phyloP scores from a whole-genome alignment of 2,797 vertebrate species.

The Zenarchopterus dispar region DNA sequence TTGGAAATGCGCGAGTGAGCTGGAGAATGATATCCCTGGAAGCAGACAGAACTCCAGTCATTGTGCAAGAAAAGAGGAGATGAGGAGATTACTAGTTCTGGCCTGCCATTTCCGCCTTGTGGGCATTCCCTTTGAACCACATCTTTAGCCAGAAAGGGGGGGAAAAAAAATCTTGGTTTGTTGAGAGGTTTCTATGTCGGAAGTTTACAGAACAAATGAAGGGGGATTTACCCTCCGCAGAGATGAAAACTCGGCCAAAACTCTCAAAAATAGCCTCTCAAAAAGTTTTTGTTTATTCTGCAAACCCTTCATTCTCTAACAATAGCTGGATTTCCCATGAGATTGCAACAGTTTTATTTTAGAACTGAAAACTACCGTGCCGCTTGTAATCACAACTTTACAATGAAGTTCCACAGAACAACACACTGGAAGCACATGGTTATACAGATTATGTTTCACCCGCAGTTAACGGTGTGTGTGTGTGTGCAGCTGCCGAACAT shows the following conservation, averaged over 20 bases:
- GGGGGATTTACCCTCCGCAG: conserved; percentile 54
- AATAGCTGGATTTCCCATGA: conserved; percentile 31
- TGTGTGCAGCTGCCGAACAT: conserved; percentile 47
- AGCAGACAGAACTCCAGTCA: conserved; percentile 1
- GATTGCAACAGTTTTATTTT: conserved; percentile 1
- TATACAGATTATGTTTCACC: neutral
- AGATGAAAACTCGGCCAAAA: conserved; percentile 21
- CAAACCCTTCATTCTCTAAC: conserved; percentile 31
- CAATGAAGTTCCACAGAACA: neutral
- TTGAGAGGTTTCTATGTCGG: conserved; percentile 66
- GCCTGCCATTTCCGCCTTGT: conserved; percentile 67
- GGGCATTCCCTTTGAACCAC: conserved; percentile 62
- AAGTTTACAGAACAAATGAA: conserved; percentile 43
- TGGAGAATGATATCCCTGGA: conserved; percentile 6
- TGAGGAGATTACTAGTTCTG: conserved; percentile 48
- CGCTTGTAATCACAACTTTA: conserved; percentile 6
- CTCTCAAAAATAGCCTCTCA: conserved; percentile 40
- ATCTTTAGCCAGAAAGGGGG: conserved; percentile 47
- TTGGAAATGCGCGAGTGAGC: neutral
- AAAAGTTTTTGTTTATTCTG: conserved; percentile 29
- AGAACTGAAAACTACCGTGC: neutral
- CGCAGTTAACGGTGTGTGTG: conserved; percentile 13
- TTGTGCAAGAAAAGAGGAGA: conserved; percentile 30
- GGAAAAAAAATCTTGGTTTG: conserved; percentile 39
- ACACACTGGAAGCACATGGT: conserved; percentile 4